These are phyloP conservation scores for Axinella damicornis DNA, from an alignment of 37 sponge, comb jelly and placozoan genomes.

Conservation along the genomic window DNA sequence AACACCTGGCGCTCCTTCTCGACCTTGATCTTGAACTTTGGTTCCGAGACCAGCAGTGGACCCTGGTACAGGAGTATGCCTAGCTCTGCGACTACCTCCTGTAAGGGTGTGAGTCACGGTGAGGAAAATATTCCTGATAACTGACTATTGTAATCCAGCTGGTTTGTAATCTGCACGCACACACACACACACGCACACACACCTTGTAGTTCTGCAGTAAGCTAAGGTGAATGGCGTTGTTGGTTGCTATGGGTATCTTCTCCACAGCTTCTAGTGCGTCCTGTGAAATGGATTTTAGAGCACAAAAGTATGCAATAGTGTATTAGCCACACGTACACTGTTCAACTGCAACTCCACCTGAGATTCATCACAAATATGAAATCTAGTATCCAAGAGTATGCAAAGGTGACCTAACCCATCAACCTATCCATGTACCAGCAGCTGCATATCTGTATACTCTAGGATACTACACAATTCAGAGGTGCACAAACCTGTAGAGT, in stretches of 20 bases:
- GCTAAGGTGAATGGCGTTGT: conserved; percentile 79
- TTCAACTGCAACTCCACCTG: no score
- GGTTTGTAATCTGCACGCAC: no score
- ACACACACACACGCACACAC: no score
- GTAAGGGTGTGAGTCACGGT: not conserved
- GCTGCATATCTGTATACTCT: no score
- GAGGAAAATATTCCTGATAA: not conserved
- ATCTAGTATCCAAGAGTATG: no score
- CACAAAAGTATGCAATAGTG: no score
- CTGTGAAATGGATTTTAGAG: not conserved
- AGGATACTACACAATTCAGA: no score
- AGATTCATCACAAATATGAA: no score
- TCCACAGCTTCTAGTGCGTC: conserved; percentile 38
- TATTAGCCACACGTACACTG: no score
- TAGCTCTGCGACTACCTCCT: conserved; percentile 47
- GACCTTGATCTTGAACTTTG: conserved; percentile 41
- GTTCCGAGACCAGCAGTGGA: conserved; percentile 43
- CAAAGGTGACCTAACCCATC: no score
- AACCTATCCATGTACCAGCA: no score
- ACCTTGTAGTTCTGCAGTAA: conserved; percentile 65
- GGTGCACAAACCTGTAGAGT: not conserved
- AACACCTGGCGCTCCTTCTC: conserved; percentile 85
- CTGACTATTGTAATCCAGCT: not conserved
- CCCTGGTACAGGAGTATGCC: conserved; percentile 56
- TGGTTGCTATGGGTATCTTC: conserved; percentile 54